Conservation (phyloP, 1,140 invertebrate genomes). For the Pantala flavescens region DNA sequence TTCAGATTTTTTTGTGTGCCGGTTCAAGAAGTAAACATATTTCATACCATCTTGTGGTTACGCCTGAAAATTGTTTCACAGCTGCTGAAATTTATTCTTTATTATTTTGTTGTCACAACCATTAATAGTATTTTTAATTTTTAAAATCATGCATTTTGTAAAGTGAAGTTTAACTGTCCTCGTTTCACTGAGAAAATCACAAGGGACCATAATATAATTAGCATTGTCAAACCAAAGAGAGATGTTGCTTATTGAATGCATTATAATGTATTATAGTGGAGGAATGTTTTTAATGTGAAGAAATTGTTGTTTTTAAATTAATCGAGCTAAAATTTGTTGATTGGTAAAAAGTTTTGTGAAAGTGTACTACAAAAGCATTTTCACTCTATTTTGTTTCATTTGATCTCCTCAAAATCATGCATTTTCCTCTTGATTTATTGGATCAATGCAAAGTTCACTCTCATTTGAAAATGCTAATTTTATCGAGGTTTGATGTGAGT, state of each 20-base stretch:
- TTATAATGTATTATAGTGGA: background rate
- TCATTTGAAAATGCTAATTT: background rate
- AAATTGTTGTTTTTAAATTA: background rate
- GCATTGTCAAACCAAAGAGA: constrained; percentile 9
- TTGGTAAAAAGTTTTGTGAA: no score
- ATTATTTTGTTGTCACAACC: no score
- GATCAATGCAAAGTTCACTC: no score
- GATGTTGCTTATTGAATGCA: background rate
- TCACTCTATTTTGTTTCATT: no score
- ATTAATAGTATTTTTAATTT: no score
- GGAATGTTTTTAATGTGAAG: background rate
- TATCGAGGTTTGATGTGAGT: background rate
- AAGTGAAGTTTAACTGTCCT: no score
- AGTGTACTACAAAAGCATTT: no score
- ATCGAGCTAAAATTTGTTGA: no score
- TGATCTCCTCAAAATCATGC: no score
- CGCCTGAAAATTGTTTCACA: background rate
- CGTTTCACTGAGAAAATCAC: background rate
- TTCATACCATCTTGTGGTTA: background rate
- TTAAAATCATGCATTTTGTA: no score
- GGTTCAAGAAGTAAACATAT: background rate
- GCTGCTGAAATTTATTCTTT: background rate
- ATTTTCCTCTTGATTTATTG: no score
- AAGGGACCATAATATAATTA: background rate
- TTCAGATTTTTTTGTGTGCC: background rate